phyloP scores from a whole-genome alignment of 2,888 invertebrate species.

The Caradrina kadenii region DNA sequence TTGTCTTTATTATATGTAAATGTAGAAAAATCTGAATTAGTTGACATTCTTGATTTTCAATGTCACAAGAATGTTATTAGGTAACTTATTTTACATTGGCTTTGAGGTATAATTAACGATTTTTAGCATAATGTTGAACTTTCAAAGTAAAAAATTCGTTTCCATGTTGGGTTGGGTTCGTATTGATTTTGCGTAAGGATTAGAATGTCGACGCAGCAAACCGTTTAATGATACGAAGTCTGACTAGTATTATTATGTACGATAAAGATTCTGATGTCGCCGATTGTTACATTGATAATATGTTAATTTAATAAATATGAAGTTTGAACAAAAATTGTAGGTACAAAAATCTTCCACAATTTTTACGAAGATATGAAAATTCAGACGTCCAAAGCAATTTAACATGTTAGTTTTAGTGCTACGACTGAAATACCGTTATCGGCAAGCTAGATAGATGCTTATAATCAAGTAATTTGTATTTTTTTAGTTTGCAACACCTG shows the following conservation, averaged over 20 bases:
- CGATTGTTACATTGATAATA: not conserved
- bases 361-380: constrained; percentile 19
- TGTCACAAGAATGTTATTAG: constrained; percentile 30
- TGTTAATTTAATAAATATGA: not conserved
- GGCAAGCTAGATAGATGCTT: constrained; percentile 34
- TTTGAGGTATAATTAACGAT: constrained; percentile 23
- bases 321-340: not conserved
- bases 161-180: constrained; percentile 25
- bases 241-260: not conserved
- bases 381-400: constrained; percentile 16
- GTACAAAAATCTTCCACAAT: not conserved
- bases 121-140: constrained; percentile 9
- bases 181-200: constrained; percentile 52
- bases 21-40: constrained; percentile 41
- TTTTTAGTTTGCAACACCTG: constrained; percentile 50
- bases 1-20: constrained; percentile 33
- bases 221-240: constrained; percentile 30
- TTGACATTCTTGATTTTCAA: constrained; percentile 44
- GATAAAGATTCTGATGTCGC: not conserved
- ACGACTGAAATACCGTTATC: constrained; percentile 44
- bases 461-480: constrained; percentile 59
- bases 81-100: constrained; percentile 11
- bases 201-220: constrained; percentile 10
- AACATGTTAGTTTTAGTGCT: constrained; percentile 33
- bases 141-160: constrained; percentile 8